Percentiles rank a stretch among this genome's conserved stretches.
These are phyloP conservation scores for Rhopalosiphum nymphaeae DNA, from an alignment of 2,888 invertebrate genomes.

Conservation along the genomic window DNA sequence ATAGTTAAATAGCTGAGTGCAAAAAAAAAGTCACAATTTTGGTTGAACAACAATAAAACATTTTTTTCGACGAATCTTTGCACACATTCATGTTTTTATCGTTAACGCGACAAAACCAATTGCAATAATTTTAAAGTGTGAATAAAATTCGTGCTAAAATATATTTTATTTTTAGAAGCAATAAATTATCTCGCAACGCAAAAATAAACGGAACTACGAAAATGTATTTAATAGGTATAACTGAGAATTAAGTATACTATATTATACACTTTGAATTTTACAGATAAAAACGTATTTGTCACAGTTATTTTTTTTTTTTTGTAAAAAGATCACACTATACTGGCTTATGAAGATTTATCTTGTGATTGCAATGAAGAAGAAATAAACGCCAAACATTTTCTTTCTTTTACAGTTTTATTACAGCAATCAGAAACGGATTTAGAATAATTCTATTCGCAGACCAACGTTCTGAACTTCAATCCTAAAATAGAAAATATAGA, in stretches of 20 bases:
- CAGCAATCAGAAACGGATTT: neutral
- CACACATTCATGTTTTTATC: neutral
- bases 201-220: conserved; percentile 8
- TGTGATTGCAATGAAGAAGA: neutral
- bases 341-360: neutral
- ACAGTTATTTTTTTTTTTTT: neutral
- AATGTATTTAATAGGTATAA: neutral
- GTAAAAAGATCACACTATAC: neutral
- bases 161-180: conserved; percentile 23
- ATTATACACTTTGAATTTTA: neutral
- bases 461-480: neutral
- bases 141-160: neutral
- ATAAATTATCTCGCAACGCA: neutral
- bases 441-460: neutral
- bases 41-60: neutral
- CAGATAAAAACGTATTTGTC: neutral
- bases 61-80: neutral
- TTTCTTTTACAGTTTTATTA: neutral
- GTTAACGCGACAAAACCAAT: neutral
- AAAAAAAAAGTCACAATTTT: neutral
- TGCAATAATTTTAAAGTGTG: neutral
- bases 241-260: neutral
- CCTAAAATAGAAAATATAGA: neutral
- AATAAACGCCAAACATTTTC: neutral
- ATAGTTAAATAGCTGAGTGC: neutral